phyloP scores from a whole-genome alignment of 2,888 invertebrate species.

The Chouioia cunea region DNA sequence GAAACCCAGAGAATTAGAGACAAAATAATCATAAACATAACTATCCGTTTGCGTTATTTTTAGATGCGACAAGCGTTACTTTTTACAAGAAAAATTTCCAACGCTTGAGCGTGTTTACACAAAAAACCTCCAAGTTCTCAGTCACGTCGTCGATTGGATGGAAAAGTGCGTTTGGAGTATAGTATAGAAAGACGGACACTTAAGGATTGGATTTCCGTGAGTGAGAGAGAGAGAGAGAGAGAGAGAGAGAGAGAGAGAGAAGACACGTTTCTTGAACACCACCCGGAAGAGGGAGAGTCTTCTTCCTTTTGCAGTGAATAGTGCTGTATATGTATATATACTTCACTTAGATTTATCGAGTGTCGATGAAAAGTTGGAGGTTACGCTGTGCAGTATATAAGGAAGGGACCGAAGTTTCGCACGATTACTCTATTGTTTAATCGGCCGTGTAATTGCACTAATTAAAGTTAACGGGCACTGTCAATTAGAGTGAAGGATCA shows the following conservation, averaged over 20 bases:
- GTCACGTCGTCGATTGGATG: not conserved
- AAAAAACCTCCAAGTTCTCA: not conserved
- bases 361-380: not conserved
- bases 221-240: constrained; percentile 2
- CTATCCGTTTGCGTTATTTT: no score
- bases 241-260: not conserved
- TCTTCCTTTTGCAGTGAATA: not conserved
- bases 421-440: no score
- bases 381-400: no score
- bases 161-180: no score
- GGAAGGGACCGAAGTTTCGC: no score
- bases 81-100: no score
- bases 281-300: not conserved
- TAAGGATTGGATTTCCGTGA: constrained; percentile 36
- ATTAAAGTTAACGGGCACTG: no score
- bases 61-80: no score
- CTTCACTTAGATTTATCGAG: constrained; percentile 8
- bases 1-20: no score
- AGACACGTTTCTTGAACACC: not conserved
- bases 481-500: no score
- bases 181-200: not conserved
- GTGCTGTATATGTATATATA: not conserved
- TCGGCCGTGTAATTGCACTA: no score
- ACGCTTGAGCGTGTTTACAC: not conserved
- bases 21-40: no score